phyloP scores from a whole-genome alignment of 2,113 vertebrate genomes.

The Morphnarchus princeps region DNA sequence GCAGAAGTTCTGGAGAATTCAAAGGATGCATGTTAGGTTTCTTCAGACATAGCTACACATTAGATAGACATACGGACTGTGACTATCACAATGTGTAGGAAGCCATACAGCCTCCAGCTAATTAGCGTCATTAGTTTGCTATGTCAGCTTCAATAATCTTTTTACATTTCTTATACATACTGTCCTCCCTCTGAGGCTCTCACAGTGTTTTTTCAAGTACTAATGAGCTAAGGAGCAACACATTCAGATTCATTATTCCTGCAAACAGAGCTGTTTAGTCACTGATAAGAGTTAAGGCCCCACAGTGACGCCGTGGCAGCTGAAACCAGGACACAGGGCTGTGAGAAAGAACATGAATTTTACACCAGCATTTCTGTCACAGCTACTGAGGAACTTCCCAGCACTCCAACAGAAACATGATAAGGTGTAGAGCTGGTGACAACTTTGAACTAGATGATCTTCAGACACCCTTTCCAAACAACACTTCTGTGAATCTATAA shows the following conservation, averaged over 20 bases:
- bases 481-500: not conserved
- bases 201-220: not conserved
- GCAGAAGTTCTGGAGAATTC: not conserved
- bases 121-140: not conserved
- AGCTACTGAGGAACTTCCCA: not conserved
- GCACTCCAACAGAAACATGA: not conserved
- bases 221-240: not conserved
- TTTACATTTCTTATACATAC: not conserved
- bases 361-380: not conserved
- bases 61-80: not conserved
- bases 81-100: not conserved
- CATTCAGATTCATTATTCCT: not conserved
- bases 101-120: not conserved
- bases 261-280: not conserved
- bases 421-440: not conserved
- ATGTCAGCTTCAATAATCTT: not conserved
- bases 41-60: not conserved
- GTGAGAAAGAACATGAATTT: not conserved
- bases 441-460: not conserved
- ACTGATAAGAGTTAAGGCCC: not conserved
- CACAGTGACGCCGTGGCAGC: rapidly evolving
- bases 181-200: not conserved
- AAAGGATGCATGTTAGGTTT: not conserved
- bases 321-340: not conserved
- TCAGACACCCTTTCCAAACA: not conserved